Conservation (phyloP, 2,888 invertebrate species). For the Tinea pellionella region DNA sequence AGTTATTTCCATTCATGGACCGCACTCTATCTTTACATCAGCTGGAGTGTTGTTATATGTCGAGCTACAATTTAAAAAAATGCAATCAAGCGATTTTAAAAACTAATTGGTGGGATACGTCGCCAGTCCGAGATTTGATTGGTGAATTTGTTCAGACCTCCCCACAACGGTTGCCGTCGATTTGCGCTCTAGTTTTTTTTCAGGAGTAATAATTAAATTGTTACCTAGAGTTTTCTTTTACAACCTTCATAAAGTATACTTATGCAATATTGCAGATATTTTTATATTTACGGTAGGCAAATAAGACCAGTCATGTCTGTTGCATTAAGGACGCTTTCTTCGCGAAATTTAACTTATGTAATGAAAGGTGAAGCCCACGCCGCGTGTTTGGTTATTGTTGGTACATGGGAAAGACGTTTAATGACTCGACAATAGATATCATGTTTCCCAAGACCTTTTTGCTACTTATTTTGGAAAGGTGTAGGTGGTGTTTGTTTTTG, state of each 20-base stretch:
- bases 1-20: too few relatives aligned
- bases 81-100: too few relatives aligned
- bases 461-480: neutral
- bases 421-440: neutral
- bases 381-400: slow-evolving; percentile 1
- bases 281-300: neutral
- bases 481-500: neutral
- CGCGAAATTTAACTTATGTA: slow-evolving; percentile 3
- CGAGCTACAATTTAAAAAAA: too few relatives aligned
- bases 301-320: neutral
- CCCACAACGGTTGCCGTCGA: too few relatives aligned
- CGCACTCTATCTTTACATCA: too few relatives aligned
- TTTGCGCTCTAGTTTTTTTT: too few relatives aligned
- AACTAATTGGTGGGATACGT: too few relatives aligned
- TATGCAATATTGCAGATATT: neutral
- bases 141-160: too few relatives aligned
- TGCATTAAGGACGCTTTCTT: slow-evolving; percentile 9
- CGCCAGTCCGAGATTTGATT: too few relatives aligned
- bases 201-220: neutral
- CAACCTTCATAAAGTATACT: neutral
- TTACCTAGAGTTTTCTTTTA: neutral
- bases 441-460: neutral
- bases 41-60: too few relatives aligned
- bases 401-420: neutral
- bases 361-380: neutral